A percentile compares a stretch with the other conserved stretches of the same genome.
These are phyloP conservation scores for Coecobrya sp. DNA, from an alignment of 2,888 invertebrate species.

Conservation along the genomic window DNA sequence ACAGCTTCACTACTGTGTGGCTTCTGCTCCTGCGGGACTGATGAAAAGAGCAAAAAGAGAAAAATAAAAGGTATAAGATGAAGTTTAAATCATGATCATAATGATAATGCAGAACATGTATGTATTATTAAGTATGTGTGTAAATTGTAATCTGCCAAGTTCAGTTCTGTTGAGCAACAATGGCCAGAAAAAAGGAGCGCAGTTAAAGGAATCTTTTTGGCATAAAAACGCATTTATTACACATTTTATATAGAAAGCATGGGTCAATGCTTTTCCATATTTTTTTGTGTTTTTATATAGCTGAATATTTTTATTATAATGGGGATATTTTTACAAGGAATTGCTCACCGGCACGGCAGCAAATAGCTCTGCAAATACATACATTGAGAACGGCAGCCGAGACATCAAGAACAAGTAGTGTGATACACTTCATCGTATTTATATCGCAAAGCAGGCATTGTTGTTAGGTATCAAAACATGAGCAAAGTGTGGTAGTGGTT, in stretches of 20 bases:
- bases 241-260: constrained; percentile 52
- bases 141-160: constrained; percentile 55
- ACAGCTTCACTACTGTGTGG: constrained; percentile 68
- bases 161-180: constrained; percentile 41
- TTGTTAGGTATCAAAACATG: constrained; percentile 54
- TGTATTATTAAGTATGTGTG: constrained; percentile 48
- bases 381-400: constrained; percentile 53
- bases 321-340: constrained; percentile 55
- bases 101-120: constrained; percentile 13
- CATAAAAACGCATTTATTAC: constrained; percentile 68
- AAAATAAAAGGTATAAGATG: constrained; percentile 12
- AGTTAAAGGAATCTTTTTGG: constrained; percentile 43
- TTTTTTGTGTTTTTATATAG: background rate
- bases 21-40: constrained; percentile 68
- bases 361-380: constrained; percentile 45
- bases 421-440: constrained; percentile 19
- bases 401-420: constrained; percentile 45
- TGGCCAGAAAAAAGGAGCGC: constrained; percentile 3
- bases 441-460: constrained; percentile 25
- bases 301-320: constrained; percentile 35
- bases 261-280: background rate
- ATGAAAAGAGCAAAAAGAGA: constrained; percentile 65
- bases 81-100: constrained; percentile 48
- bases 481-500: constrained; percentile 55
- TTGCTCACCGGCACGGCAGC: background rate